Base-by-base conservation (phyloP, 1,140 invertebrate species). In the Parasteatoda tepidariorum region DNA sequence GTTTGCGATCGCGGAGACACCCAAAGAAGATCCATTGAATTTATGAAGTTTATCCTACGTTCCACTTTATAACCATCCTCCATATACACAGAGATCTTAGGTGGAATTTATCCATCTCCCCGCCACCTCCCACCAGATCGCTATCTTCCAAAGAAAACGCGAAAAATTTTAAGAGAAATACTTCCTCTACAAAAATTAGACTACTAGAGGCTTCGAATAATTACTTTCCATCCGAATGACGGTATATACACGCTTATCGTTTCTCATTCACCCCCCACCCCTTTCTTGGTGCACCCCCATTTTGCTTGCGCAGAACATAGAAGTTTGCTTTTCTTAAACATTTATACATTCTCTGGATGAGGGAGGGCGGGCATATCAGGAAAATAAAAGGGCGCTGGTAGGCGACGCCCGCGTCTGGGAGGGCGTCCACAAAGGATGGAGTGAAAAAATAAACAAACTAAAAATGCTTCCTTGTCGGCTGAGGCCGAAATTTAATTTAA, bases 401-500 rank as follows among this genome's bases (percentile, higher is more conserved):
- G 34, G n/a, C 66, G n/a, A 48, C 38, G 38, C 38, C 22, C 22
- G 66, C 66, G 6, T 34, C 18, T 9, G 18, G 11, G 24, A 7
- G n/a, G 34, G n/a, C 66, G 13, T 41, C 64, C 2, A 71, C 68
- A 71, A 71, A 71, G 18, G 68, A 71, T 55, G 38, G 55, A 71
- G 26, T 31, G 18, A 48, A 18, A 48, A 18, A 48, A n/a, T n/a
- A n/a, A n/a, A n/a, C n/a, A n/a, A n/a, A n/a, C n/a, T n/a, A n/a
- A n/a, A n/a, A n/a, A 48, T 48, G 9, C 18, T 48, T 48, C 38
- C 38, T 48, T 48, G 1, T 48, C 41, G 24, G 41, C 57, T 30
- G 5, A 26, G 57, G 68, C 41, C 48, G 57, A 71, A 71, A 71
- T 71, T 71, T 71, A 71, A 71, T 71, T 71, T 71, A 71, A 71